Conservation (phyloP, 2,797 vertebrate genomes). For the Pangasius sanitwongsei region DNA sequence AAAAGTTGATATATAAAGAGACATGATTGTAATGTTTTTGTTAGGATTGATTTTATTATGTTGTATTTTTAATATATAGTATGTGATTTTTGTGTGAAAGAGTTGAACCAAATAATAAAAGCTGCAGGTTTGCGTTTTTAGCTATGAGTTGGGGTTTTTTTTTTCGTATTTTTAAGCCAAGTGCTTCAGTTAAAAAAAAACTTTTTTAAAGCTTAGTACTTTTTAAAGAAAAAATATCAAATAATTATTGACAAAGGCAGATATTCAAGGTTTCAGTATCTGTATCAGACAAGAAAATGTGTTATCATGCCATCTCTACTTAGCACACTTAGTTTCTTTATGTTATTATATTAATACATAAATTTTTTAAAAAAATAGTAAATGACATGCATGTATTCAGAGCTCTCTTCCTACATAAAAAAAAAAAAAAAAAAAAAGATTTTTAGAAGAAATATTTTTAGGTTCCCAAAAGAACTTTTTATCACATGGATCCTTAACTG, state of each 20-base stretch:
- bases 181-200: background rate
- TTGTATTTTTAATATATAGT: background rate
- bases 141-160: no score
- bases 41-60: background rate
- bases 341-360: background rate
- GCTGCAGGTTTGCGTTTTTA: background rate
- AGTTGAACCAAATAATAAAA: background rate
- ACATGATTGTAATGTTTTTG: background rate
- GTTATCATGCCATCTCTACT: background rate
- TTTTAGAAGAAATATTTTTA: background rate
- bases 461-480: background rate
- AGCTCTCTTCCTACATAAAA: background rate
- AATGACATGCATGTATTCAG: background rate
- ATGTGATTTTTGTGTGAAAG: background rate
- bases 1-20: background rate
- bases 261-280: background rate
- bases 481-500: background rate
- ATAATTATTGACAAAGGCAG: background rate
- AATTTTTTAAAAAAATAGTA: background rate
- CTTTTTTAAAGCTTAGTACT: background rate
- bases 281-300: background rate
- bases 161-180: background rate
- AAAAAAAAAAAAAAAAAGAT: background rate
- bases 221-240: background rate
- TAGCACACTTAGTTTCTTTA: background rate